phyloP scores from a whole-genome alignment of 1,140 invertebrate genomes.

The Heliothis virescens region DNA sequence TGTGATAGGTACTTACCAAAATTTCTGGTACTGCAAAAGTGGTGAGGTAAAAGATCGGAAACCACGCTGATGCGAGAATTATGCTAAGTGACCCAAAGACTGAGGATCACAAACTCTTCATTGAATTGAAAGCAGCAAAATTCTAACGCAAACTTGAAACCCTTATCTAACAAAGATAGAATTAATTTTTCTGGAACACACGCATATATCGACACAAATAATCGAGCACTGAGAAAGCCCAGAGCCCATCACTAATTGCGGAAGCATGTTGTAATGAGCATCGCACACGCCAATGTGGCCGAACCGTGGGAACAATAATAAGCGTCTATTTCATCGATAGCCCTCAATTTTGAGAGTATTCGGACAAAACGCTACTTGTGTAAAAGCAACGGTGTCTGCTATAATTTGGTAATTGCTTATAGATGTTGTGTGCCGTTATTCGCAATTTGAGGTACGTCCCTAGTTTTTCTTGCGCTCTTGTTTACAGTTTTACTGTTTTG shows the following conservation, averaged over 20 bases:
- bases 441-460: constrained; percentile 17
- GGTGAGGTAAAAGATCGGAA: no score
- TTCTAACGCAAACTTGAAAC: neutral
- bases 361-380: constrained; percentile 37
- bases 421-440: constrained; percentile 32
- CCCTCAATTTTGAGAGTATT: constrained; percentile 45
- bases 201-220: constrained; percentile 35
- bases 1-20: no score
- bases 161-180: neutral
- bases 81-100: no score
- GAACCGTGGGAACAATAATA: constrained; percentile 71
- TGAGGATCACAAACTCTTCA: no score
- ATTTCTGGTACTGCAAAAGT: no score
- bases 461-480: neutral
- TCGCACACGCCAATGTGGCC: constrained; percentile 72
- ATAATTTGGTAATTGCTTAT: constrained; percentile 44
- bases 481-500: neutral
- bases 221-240: constrained; percentile 56
- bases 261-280: constrained; percentile 74
- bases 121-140: no score
- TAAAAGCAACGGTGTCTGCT: constrained; percentile 29
- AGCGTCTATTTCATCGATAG: constrained; percentile 53
- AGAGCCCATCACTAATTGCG: constrained; percentile 69
- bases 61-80: no score
- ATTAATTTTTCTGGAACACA: neutral